A percentile compares a stretch with the other conserved stretches of the same genome.
These are phyloP conservation scores for Pollimyrus isidori DNA, from an alignment of 2,113 vertebrate species.

Conservation along the genomic window DNA sequence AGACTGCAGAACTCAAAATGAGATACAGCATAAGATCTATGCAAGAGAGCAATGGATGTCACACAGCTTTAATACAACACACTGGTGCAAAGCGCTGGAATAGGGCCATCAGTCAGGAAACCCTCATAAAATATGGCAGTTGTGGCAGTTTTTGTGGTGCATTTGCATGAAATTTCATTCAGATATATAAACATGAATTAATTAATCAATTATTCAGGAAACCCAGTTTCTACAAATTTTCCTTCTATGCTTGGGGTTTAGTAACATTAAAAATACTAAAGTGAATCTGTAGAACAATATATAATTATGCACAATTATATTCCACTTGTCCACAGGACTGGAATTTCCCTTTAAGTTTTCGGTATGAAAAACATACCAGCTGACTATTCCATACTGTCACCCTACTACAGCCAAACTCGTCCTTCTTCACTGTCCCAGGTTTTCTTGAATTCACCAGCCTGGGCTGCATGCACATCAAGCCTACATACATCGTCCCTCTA, in stretches of 20 bases:
- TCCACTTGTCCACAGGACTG: background rate
- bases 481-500: background rate
- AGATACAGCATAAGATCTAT: background rate
- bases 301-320: background rate
- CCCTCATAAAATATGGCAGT: background rate
- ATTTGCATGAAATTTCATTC: background rate
- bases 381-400: background rate
- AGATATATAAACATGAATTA: background rate
- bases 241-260: background rate
- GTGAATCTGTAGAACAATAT: background rate
- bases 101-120: background rate
- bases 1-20: conserved; percentile 9
- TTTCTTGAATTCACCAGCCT: background rate
- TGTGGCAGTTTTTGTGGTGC: background rate
- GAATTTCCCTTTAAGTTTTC: background rate
- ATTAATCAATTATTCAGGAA: background rate
- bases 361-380: background rate
- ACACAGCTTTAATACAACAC: background rate
- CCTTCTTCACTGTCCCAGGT: background rate
- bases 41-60: background rate
- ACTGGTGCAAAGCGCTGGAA: background rate
- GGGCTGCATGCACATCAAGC: background rate
- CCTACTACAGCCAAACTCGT: background rate
- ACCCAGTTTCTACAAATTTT: background rate
- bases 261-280: background rate